Evolutionary conservation across 2,797 vertebrate genomes (phyloP).

Genomic region (Yasuhikotakia modesta): DNA sequence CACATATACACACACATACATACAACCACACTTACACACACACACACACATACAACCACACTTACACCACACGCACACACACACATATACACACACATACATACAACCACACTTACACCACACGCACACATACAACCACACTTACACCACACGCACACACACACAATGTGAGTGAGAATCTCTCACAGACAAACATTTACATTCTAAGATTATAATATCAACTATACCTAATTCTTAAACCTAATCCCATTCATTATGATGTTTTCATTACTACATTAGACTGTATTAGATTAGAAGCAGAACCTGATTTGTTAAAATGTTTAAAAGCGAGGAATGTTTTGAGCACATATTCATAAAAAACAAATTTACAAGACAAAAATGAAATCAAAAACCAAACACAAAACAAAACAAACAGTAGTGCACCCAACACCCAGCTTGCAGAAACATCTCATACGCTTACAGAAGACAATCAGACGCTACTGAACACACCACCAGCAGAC

Average conservation of each 20-base stretch:
- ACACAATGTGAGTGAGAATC: neutral
- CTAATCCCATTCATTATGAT: too few species aligned
- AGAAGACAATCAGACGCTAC: neutral
- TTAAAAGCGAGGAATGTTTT: too few species aligned
- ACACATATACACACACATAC: neutral
- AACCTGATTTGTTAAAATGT: too few species aligned
- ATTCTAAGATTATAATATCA: neutral
- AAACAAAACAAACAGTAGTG: neutral
- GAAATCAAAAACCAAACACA: neutral
- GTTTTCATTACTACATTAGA: too few species aligned
- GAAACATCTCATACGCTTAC: neutral
- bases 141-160: neutral
- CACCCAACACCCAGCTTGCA: neutral
- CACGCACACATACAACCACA: too few species aligned
- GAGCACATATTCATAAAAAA: too few species aligned
- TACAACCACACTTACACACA: too few species aligned
- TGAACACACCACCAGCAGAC: neutral
- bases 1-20: neutral
- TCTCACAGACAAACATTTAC: neutral
- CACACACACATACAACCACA: too few species aligned
- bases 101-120: too few species aligned
- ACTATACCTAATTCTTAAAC: too few species aligned
- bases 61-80: constrained; percentile 26
- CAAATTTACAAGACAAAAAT: neutral
- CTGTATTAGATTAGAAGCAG: too few species aligned